Evolutionary conservation across 2,797 vertebrate species (phyloP).

Genomic region (Myotis pilosus): DNA sequence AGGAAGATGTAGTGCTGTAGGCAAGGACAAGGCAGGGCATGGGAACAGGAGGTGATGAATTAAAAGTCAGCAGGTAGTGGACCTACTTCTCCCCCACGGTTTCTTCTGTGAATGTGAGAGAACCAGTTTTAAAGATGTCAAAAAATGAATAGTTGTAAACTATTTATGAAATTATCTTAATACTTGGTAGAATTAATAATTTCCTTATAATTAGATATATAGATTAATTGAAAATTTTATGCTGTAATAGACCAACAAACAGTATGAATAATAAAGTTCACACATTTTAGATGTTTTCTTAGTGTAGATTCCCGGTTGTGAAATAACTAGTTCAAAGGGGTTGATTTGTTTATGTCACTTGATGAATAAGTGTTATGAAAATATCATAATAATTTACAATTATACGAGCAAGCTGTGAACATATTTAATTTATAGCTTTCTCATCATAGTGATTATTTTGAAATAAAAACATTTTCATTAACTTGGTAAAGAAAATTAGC

Average conservation of each 20-base stretch:
- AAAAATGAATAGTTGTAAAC: neutral
- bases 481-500: conserved; percentile 6
- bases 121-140: neutral
- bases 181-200: neutral
- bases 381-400: neutral
- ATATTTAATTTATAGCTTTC: neutral
- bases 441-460: neutral
- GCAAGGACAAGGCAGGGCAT: neutral
- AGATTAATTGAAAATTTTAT: neutral
- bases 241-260: neutral
- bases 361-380: neutral
- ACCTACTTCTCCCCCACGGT: neutral
- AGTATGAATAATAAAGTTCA: neutral
- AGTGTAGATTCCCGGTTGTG: neutral
- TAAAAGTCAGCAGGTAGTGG: neutral
- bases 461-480: neutral
- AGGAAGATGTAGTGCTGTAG: neutral
- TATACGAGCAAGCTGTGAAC: neutral
- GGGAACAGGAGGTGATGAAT: neutral
- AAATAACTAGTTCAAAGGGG: neutral
- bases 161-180: neutral
- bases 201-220: neutral
- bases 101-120: neutral
- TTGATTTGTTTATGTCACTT: neutral
- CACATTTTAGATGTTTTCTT: neutral